Percentiles rank a stretch among this genome's conserved stretches.
Conservation (phyloP, 1,140 invertebrate genomes). For the Papilio polyxenes region DNA sequence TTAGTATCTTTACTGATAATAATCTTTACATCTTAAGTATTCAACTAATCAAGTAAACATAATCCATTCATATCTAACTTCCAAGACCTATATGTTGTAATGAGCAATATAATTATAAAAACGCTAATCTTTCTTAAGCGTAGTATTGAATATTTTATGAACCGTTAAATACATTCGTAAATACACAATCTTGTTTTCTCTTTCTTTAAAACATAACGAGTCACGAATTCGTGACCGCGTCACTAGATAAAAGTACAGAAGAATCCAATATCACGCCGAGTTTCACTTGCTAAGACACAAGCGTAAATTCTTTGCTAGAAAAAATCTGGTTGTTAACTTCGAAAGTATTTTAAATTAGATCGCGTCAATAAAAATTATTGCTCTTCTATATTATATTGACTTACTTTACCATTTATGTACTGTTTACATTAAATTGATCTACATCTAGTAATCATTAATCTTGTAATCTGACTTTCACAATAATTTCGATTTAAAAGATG, state of each 20-base stretch:
- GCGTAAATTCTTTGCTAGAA: conserved; percentile 2
- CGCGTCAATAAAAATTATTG: conserved; percentile 27
- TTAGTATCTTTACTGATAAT: too few relatives aligned
- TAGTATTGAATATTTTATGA: background rate
- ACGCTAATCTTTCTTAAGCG: background rate
- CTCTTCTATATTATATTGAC: conserved; percentile 24
- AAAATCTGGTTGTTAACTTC: background rate
- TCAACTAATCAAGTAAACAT: too few relatives aligned
- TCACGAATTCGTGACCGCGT: conserved; percentile 52
- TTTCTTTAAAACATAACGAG: conserved; percentile 42
- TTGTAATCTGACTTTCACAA: background rate
- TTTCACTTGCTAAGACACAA: conserved; percentile 34
- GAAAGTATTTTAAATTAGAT: conserved; percentile 31
- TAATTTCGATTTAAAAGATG: background rate
- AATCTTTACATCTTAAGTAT: too few relatives aligned
- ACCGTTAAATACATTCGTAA: conserved; percentile 17
- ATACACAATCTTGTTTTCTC: conserved; percentile 37
- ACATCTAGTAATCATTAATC: conserved; percentile 7
- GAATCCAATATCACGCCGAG: conserved; percentile 39
- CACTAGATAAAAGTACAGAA: conserved; percentile 40
- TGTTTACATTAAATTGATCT: background rate
- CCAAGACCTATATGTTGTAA: background rate
- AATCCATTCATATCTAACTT: too few relatives aligned
- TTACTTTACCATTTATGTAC: background rate
- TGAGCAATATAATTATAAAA: background rate